phyloP scores from a whole-genome alignment of 2,113 vertebrate genomes.

The Tachycineta bicolor region DNA sequence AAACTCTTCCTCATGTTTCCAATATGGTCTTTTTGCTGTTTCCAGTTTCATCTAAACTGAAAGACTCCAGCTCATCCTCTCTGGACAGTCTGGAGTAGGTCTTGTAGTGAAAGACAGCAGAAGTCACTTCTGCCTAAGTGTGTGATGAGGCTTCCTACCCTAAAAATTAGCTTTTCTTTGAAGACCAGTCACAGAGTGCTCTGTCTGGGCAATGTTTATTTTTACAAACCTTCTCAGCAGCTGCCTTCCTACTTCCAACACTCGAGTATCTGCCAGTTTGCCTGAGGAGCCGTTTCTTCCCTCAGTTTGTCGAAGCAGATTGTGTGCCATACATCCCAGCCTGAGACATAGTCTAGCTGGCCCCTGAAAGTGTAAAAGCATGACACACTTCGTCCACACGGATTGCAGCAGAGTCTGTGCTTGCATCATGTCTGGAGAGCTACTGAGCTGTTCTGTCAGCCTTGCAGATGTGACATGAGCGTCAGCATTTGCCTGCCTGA shows the following conservation, averaged over 20 bases:
- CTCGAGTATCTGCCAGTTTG: background rate
- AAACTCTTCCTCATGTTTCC: background rate
- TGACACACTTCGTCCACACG: background rate
- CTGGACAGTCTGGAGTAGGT: background rate
- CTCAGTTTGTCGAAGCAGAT: background rate
- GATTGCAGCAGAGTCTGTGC: background rate
- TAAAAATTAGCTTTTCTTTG: background rate
- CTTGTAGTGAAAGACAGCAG: background rate
- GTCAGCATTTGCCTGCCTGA: background rate
- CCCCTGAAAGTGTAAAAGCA: background rate
- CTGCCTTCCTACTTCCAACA: background rate
- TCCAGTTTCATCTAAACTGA: background rate
- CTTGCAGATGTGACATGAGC: background rate
- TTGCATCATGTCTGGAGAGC: background rate
- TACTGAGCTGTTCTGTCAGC: background rate
- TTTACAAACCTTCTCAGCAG: background rate
- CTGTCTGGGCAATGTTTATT: background rate
- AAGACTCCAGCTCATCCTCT: background rate
- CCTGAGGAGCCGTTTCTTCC: background rate
- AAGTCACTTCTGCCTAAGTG: background rate
- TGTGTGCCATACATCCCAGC: rapidly evolving
- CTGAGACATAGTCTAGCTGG: background rate
- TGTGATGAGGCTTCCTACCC: background rate
- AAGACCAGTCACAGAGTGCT: background rate
- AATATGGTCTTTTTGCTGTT: background rate